Evolutionary conservation across 2,113 vertebrate genomes (phyloP), one percentile per base, ranked within the genome.

Genomic region (Engraulis encrasicolus): DNA sequence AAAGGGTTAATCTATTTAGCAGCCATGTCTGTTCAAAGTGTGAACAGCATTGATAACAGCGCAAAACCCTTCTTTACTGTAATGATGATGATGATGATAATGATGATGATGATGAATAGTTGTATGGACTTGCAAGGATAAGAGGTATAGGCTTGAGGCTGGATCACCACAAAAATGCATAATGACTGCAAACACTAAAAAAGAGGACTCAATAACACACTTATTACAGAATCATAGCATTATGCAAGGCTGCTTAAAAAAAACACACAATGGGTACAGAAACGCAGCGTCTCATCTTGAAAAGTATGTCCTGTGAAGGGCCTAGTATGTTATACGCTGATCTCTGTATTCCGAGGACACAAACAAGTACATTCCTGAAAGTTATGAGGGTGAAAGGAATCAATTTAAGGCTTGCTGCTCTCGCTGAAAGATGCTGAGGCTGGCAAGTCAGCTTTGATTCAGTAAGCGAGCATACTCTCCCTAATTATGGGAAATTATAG

Each of bases 401-500:
- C 66, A 87, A 84, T 87, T 82, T 82, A 80, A 82, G 86, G 74
- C 50, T 45, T n/a, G 36, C 71, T 79, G 83, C 83, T 82, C 80
- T 74, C 34, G 61, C 83, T 78, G 81, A 89, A 91, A 91, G 87
- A 86, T 90, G 89, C 89, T 91, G 89, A 90, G 82, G 87, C 80
- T 86, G 85, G 86, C 83, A 88, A 78, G 87, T 90, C 77, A 79
- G 78, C 82, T 87, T 83, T 86, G 83, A 88, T 89, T 87, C 85
- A 87, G 90, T 85, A 87, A 91, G 90, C 84, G 83, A 86, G 85
- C 85, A 88, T 87, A 89, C 90, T 87, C 90, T 83, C 86, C 89
- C 87, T 89, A 90, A 91, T 91, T 91, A 91, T 87, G 87, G 88
- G 84, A 90, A 91, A 91, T 91, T 91, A 90, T 83, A 90, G 89